These are phyloP conservation scores for Acanthosoma haemorrhoidale DNA, from an alignment of 2,888 invertebrate genomes.

Conservation along the genomic window DNA sequence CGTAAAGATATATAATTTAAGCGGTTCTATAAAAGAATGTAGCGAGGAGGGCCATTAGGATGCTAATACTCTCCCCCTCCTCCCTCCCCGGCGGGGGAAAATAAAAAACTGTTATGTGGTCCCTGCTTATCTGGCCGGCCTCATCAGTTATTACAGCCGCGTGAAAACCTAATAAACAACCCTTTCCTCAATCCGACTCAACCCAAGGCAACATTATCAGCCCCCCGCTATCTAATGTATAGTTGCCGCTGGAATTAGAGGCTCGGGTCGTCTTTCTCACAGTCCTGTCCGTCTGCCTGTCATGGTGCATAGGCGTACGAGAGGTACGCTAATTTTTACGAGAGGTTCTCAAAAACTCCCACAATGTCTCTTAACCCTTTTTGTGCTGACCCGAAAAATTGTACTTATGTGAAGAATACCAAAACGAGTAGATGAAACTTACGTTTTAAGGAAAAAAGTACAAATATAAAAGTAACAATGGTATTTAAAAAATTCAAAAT, in stretches of 20 bases:
- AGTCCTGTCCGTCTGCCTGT: neutral
- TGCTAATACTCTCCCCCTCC: slow-evolving; percentile 16
- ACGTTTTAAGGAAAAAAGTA: too few relatives aligned
- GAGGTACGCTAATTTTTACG: too few relatives aligned
- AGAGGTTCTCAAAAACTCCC: too few relatives aligned
- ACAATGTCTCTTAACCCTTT: too few relatives aligned
- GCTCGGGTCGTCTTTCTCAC: neutral
- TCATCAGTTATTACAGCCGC: slow-evolving; percentile 19
- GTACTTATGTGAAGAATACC: too few relatives aligned
- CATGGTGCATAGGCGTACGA: neutral
- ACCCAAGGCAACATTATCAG: slow-evolving; percentile 17
- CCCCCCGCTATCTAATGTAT: slow-evolving; percentile 16
- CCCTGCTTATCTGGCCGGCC: slow-evolving; percentile 18
- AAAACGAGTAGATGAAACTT: too few relatives aligned
- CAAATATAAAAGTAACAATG: too few relatives aligned
- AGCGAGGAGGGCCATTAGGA: slow-evolving; percentile 15
- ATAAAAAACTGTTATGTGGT: slow-evolving; percentile 24
- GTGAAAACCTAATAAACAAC: slow-evolving; percentile 11
- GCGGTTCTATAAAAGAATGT: slow-evolving; percentile 28
- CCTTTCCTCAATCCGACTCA: slow-evolving; percentile 22
- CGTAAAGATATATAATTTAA: slow-evolving; percentile 28
- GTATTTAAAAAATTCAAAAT: too few relatives aligned
- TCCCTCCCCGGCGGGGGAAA: slow-evolving; percentile 2
- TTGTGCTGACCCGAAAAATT: too few relatives aligned
- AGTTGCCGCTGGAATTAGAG: neutral